Evolutionary conservation across 2,113 vertebrate genomes (phyloP).

Genomic region (Rhombomys opimus): DNA sequence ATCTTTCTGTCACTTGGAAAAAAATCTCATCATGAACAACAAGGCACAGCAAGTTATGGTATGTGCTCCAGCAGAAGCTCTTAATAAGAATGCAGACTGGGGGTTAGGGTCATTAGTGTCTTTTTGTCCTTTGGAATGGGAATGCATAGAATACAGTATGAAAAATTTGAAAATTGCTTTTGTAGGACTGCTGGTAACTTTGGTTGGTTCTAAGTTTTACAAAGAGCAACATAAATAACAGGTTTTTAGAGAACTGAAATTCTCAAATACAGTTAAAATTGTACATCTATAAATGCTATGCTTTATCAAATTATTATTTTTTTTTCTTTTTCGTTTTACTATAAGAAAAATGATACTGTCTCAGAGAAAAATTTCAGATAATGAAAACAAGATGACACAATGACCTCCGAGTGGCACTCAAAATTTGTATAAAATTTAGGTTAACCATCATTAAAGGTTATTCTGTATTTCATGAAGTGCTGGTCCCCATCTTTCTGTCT

Average conservation of each 20-base stretch:
- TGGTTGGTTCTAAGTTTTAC: neutral
- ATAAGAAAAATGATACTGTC: neutral
- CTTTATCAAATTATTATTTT: neutral
- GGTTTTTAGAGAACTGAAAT: neutral
- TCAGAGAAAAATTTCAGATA: neutral
- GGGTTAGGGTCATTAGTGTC: neutral
- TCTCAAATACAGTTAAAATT: neutral
- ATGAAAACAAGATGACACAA: neutral
- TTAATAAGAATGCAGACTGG: neutral
- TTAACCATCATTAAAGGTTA: neutral
- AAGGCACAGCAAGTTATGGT: neutral
- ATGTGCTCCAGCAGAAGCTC: neutral
- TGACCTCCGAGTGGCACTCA: neutral
- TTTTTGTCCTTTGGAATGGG: neutral
- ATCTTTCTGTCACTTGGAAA: neutral
- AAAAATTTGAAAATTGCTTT: neutral
- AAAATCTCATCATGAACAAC: neutral
- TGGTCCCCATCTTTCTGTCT: neutral
- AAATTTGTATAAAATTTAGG: slow-evolving; percentile 11
- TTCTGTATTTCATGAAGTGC: neutral
- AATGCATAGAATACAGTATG: neutral
- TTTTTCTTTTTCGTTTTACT: neutral
- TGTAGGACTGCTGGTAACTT: neutral
- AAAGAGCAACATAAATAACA: neutral
- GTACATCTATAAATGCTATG: neutral